Evolutionary conservation across 2,888 invertebrate species (phyloP).

Genomic region (Hoplodrina blanda): DNA sequence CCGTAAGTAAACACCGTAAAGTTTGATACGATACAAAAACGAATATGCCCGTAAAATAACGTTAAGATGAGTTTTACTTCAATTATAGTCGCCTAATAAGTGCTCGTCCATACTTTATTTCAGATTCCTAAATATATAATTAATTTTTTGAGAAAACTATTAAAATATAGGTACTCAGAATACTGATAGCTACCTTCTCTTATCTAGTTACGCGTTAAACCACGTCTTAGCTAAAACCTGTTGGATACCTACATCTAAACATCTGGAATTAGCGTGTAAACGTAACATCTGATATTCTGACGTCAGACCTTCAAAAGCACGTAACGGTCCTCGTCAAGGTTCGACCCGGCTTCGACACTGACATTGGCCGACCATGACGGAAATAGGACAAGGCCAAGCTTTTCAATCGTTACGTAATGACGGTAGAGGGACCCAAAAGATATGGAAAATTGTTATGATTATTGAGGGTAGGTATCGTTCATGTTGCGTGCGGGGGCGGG

Average conservation of each 20-base stretch:
- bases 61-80: slow-evolving; percentile 9
- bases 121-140: neutral
- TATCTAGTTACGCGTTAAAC: neutral
- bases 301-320: slow-evolving; percentile 56
- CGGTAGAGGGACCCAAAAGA: slow-evolving; percentile 27
- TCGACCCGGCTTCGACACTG: slow-evolving; percentile 69
- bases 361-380: slow-evolving; percentile 77
- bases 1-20: slow-evolving; percentile 23
- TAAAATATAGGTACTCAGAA: neutral
- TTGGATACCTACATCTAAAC: slow-evolving; percentile 23
- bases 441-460: slow-evolving; percentile 38
- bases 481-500: slow-evolving; percentile 18
- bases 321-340: slow-evolving; percentile 61
- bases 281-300: slow-evolving; percentile 54
- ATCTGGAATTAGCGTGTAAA: slow-evolving; percentile 56
- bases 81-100: neutral
- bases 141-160: neutral
- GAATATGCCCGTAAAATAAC: neutral
- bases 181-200: neutral
- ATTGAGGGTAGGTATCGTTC: slow-evolving; percentile 27
- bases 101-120: neutral
- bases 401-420: slow-evolving; percentile 65
- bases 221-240: slow-evolving; percentile 34
- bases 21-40: slow-evolving; percentile 14
- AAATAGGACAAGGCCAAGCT: slow-evolving; percentile 76